phyloP scores from a whole-genome alignment of 2,797 vertebrate species.

The Lemur catta region DNA sequence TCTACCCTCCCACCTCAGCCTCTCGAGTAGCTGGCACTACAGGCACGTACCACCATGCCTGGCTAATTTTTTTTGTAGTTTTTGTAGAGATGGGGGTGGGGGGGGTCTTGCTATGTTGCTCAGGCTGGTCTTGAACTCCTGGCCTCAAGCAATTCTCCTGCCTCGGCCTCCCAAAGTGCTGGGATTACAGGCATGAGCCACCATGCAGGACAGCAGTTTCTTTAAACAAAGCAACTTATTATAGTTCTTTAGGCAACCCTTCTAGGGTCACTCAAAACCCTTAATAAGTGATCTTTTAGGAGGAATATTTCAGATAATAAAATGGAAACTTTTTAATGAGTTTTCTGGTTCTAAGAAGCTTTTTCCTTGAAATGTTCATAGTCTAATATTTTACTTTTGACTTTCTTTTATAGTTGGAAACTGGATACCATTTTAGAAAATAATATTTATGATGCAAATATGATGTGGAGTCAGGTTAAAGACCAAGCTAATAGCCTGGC shows the following conservation, averaged over 20 bases:
- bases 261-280: not conserved
- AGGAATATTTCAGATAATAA: not conserved
- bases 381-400: conserved; percentile 36
- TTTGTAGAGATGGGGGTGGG: no score
- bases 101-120: not conserved
- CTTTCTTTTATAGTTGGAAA: conserved; percentile 48
- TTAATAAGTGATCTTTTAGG: not conserved
- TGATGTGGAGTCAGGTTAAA: not conserved
- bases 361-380: not conserved
- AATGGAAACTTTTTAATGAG: not conserved
- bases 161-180: not conserved
- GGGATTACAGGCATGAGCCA: not conserved
- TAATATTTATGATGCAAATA: not conserved
- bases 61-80: no score
- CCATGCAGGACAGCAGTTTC: not conserved
- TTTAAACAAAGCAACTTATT: not conserved
- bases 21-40: not conserved
- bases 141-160: not conserved
- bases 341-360: not conserved
- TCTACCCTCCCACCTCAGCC: not conserved
- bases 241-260: not conserved
- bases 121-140: not conserved
- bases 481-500: not conserved
- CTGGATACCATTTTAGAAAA: conserved; percentile 33
- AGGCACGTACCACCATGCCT: no score